Evolutionary conservation across 1,140 invertebrate genomes (phyloP).

Genomic region (Micrasema minimum): DNA sequence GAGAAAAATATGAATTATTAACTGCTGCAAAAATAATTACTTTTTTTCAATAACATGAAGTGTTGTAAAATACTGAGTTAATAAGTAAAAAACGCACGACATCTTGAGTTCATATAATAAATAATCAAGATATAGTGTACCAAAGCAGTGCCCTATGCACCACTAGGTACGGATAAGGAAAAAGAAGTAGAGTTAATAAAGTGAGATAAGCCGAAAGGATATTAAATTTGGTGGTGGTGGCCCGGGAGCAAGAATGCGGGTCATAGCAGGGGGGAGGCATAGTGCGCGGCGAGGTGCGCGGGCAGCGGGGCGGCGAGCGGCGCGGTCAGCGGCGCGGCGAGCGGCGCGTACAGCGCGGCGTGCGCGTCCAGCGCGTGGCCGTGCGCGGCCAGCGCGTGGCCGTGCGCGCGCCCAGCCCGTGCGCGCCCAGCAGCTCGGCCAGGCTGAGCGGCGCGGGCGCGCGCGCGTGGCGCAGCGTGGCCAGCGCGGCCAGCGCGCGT

Average conservation of each 20-base stretch:
- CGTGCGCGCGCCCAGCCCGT: conserved; percentile 50
- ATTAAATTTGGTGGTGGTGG: conserved; percentile 63
- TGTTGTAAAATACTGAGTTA: too few species aligned
- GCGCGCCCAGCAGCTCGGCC: conserved; percentile 60
- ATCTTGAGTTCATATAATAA: too few species aligned
- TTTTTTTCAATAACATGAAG: too few species aligned
- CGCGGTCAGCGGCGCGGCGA: conserved; percentile 59
- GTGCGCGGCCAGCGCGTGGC: conserved; percentile 57
- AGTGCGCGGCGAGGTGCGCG: conserved; percentile 61
- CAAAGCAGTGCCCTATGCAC: too few species aligned
- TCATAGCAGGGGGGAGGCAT: conserved; percentile 73
- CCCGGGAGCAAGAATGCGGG: conserved; percentile 66
- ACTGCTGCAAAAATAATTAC: too few species aligned
- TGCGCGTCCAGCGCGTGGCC: conserved; percentile 59
- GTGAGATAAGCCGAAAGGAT: too few species aligned
- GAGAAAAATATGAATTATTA: too few species aligned
- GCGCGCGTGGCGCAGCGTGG: conserved; percentile 62
- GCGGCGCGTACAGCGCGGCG: conserved; percentile 57
- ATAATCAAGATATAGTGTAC: too few species aligned
- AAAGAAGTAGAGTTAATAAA: too few species aligned
- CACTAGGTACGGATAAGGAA: too few species aligned
- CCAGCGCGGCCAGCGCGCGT: conserved; percentile 60
- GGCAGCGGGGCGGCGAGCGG: conserved; percentile 62
- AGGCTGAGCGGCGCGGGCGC: conserved; percentile 63
- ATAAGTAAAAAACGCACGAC: too few species aligned